Base-by-base conservation (phyloP, 2,888 invertebrate species). In the Drosophila falleni region DNA sequence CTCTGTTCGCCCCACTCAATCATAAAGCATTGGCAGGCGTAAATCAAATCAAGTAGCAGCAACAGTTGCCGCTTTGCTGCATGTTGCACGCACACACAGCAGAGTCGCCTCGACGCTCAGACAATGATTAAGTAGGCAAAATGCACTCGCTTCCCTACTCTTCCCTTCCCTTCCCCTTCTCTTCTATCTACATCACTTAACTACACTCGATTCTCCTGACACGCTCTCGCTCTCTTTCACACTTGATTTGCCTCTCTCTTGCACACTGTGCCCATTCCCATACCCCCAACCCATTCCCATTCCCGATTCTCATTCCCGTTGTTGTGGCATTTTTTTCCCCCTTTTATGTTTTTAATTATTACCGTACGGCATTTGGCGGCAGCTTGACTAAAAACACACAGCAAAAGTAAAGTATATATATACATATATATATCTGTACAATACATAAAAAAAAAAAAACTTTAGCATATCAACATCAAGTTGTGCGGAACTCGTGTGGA, bases 21-120 rank as follows among this genome's bases (percentile, higher is more conserved):
- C 87, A 87, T 87, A 87, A 85, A 80, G 76, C 87, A 87, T 87
- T 87, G 87, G 87, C 87, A 87, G 89, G 87, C 89, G 87, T 87
- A 87, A 87, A 87, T 88, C 89, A 85, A 82, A 88, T 85, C 85
- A 85, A 87, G 85, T 88, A 86, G 81, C 81, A 37, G 50, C 65
- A 59, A 6, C 75, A 61, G 71, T 69, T 68, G 78, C 78, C 44
- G 70, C 77, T 66, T 66, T 59, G 78, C 80, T 80, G 87, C 84
- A 84, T 87, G 84, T 76, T 84, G 84, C 84, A 87, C 84, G 87
- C 81, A 87, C 85, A n/a, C n/a, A n/a, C n/a, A n/a, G n/a, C n/a
- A 79, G 49, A 79, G 49, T 42, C 72, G 44, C 39, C 39, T 56
- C 59, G 74, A 64, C 65, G 78, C 81, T 81, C 87, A 85, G 84